Percentiles rank a stretch among this genome's conserved stretches.
phyloP scores from a whole-genome alignment of 2,113 vertebrate species.

The Salvator merianae region DNA sequence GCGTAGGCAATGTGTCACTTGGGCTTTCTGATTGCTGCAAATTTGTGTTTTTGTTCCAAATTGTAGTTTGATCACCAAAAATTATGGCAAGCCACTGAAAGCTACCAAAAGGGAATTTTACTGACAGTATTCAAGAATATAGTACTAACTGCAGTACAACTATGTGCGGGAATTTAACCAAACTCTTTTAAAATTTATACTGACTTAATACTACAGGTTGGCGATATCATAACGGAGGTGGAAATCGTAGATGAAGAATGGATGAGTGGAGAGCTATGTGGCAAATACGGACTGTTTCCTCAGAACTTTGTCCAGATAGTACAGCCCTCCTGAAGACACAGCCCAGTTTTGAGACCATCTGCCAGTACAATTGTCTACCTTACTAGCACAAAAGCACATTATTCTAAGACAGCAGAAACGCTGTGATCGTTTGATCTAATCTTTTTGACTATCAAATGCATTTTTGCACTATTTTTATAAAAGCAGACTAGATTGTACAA shows the following conservation, averaged over 20 bases:
- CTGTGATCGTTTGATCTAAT: slow-evolving; percentile 62
- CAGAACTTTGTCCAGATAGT: slow-evolving; percentile 86
- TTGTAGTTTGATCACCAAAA: no score
- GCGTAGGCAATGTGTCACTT: no score
- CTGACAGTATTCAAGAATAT: background rate
- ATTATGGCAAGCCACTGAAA: background rate
- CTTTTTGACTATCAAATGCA: slow-evolving; percentile 74
- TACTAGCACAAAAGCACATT: slow-evolving; percentile 52
- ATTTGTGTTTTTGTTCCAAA: background rate
- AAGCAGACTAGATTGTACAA: slow-evolving; percentile 23
- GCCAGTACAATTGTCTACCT: slow-evolving; percentile 46
- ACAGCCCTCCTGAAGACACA: slow-evolving; percentile 59
- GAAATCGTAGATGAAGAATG: slow-evolving; percentile 87
- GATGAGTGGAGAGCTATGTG: slow-evolving; percentile 86
- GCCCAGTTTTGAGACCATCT: slow-evolving; percentile 41
- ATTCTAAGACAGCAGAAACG: slow-evolving; percentile 31
- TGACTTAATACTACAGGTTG: slow-evolving; percentile 76
- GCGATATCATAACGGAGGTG: slow-evolving; percentile 82
- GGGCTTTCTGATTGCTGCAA: background rate
- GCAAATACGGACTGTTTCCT: slow-evolving; percentile 86
- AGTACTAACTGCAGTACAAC: background rate
- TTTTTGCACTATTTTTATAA: slow-evolving; percentile 84
- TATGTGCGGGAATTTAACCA: background rate
- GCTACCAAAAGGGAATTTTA: background rate
- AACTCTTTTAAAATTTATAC: background rate